Evolutionary conservation across 2,888 invertebrate genomes (phyloP).

Genomic region (Lycaena phlaeas): DNA sequence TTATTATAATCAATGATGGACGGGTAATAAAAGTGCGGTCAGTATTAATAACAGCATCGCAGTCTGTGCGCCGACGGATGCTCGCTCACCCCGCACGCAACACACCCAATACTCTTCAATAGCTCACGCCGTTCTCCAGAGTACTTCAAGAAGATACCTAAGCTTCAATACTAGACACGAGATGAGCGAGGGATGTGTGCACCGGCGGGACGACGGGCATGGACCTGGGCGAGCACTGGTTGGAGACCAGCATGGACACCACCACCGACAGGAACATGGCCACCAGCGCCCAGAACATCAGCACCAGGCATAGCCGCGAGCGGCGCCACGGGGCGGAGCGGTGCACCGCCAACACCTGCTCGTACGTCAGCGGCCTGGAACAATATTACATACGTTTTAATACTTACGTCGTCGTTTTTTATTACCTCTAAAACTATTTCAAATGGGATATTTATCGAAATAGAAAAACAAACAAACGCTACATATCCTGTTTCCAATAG

Average conservation of each 20-base stretch:
- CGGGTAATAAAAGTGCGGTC: too few relatives aligned
- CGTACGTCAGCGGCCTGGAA: slow-evolving; percentile 53
- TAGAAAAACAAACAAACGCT: neutral
- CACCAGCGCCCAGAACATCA: slow-evolving; percentile 64
- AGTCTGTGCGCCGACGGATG: too few relatives aligned
- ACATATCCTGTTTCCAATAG: too few relatives aligned
- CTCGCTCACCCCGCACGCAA: too few relatives aligned
- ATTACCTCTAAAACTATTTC: too few relatives aligned
- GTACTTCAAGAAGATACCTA: too few relatives aligned
- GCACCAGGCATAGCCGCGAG: slow-evolving; percentile 47
- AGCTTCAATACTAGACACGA: slow-evolving; percentile 12
- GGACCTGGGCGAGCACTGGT: slow-evolving; percentile 22
- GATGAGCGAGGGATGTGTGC: slow-evolving; percentile 19
- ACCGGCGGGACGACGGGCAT: slow-evolving; percentile 18
- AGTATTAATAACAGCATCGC: too few relatives aligned
- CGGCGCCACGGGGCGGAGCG: slow-evolving; percentile 65
- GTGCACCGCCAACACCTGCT: slow-evolving; percentile 57
- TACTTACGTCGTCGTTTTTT: too few relatives aligned
- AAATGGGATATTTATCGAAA: neutral
- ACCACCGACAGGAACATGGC: slow-evolving; percentile 56
- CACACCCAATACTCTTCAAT: too few relatives aligned
- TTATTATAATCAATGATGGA: too few relatives aligned
- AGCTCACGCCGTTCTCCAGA: too few relatives aligned
- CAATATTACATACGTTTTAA: too few relatives aligned
- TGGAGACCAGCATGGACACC: slow-evolving; percentile 40